Base-by-base conservation (phyloP, 2,888 invertebrate genomes). In the Ophion ellenae region DNA sequence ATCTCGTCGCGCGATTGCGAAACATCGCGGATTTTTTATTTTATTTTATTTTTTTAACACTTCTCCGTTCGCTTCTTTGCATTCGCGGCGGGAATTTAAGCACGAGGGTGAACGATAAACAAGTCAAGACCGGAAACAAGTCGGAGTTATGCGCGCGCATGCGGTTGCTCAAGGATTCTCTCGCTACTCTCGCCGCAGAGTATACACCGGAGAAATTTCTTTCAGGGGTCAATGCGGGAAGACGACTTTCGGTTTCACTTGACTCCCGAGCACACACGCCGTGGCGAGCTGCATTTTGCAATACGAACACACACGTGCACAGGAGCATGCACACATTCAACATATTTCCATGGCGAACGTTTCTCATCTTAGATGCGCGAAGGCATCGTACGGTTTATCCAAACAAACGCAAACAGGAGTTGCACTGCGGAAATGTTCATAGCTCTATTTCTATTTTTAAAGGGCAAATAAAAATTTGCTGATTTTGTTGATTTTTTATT, bases 191-290 rank as follows among this genome's bases (percentile, higher is more conserved):
- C 66, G 45, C 57, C 76, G 70, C 45, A 66, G 20, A 20, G 61
- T 59, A 11, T 47, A 9, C 47, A 47, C 71, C 69, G 85, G 86
- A 85, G 87, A 86, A 87, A 87, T 83, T 83, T 83, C 85, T 80
- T 80, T 67, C 74, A 66, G 85, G 71, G 85, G 85, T 85, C 85
- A 85, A 85, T 69, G 82, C 79, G 83, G 83, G 47, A 80, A 83
- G 83, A 82, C 66, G 82, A 76, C 85, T 85, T 83, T 85, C 85
- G 79, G 85, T 85, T 85, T 85, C 85, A 85, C 85, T 85, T 63
- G 79, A 75, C 80, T 75, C 45, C 64, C 63, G 59, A 78, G 67
- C 61, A 67, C 71, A 36, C 47, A 20, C n/a, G 17, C 17, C 20
- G 36, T 24, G n/a, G 47, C 47, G 14, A 32, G 28, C 53, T 71